Base-by-base conservation (phyloP, 23 tunicate species). In the Trididemnum miniatum region DNA sequence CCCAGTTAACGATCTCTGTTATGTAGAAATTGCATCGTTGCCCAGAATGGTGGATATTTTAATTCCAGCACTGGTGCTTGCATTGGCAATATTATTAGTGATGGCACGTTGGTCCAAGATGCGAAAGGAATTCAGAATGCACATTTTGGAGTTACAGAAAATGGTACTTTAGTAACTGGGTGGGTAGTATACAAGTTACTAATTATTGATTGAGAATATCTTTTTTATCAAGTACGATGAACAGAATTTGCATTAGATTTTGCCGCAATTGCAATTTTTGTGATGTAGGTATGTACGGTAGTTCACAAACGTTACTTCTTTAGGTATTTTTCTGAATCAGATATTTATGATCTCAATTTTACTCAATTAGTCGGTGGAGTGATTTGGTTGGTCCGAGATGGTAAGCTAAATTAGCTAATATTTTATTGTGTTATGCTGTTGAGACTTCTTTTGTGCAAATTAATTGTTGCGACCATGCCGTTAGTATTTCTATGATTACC, bases 381-480 rank as follows among this genome's bases (percentile, higher is more conserved):
- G 63, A 71, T 89, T 1, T 89, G 95, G 95, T 85, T 89, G n/a
- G 95, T 89, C 36, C 66, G 95, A n/a, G 84, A 89, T 79, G 95
- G 95, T 89, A 79, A 25, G 88, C 65, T 1, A n/a, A 71, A 20
- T 44, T n/a, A n/a, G n/a, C n/a, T n/a, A n/a, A n/a, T n/a, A n/a
- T n/a, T n/a, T n/a, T n/a, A n/a, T n/a, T n/a, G n/a, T n/a, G n/a
- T n/a, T n/a, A n/a, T n/a, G n/a, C n/a, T n/a, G n/a, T n/a, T n/a
- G n/a, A n/a, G n/a, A n/a, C n/a, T n/a, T n/a, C n/a, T n/a, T n/a
- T n/a, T n/a, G n/a, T n/a, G n/a, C n/a, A n/a, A n/a, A n/a, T n/a
- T n/a, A n/a, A n/a, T n/a, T n/a, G n/a, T n/a, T n/a, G n/a, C n/a
- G n/a, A n/a, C n/a, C n/a, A n/a, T n/a, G n/a, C n/a, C n/a, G n/a